Percentiles rank a stretch among this genome's conserved stretches.
phyloP scores from a whole-genome alignment of 2,888 invertebrate genomes.

The Spodoptera littoralis region DNA sequence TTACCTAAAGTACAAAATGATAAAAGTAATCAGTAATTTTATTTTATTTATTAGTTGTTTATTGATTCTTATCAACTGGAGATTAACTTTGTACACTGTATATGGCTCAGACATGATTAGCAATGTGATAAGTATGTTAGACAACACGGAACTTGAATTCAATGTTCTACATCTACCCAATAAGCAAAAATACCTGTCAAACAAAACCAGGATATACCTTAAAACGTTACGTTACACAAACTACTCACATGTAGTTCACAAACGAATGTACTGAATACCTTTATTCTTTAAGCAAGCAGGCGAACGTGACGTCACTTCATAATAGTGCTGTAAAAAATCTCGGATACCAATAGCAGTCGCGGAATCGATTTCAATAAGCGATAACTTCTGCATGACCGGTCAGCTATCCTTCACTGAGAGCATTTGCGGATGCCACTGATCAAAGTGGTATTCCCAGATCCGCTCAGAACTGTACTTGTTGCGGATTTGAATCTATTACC shows the following conservation, averaged over 20 bases:
- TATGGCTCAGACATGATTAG: too few species aligned
- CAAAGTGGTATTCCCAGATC: conserved; percentile 60
- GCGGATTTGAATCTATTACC: conserved; percentile 60
- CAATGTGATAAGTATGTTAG: too few species aligned
- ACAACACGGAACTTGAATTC: too few species aligned
- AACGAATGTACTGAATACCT: background rate
- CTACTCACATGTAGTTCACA: background rate
- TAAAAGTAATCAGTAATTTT: background rate
- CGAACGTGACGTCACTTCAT: conserved; percentile 62
- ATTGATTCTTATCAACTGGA: too few species aligned
- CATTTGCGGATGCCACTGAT: conserved; percentile 68
- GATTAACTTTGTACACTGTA: too few species aligned
- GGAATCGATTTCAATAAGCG: conserved; percentile 82
- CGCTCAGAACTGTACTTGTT: conserved; percentile 47
- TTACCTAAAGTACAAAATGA: conserved; percentile 14
- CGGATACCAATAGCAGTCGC: conserved; percentile 48
- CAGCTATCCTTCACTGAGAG: conserved; percentile 61
- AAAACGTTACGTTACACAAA: background rate
- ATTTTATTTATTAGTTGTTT: too few species aligned
- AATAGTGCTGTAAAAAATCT: conserved; percentile 69
- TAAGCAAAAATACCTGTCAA: too few species aligned
- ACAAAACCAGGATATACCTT: too few species aligned
- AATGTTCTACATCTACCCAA: too few species aligned
- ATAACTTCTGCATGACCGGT: conserved; percentile 80
- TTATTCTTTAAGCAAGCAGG: conserved; percentile 40